Percentiles rank a stretch among this genome's conserved stretches.
These are phyloP conservation scores for Antheraea yamamai DNA, from an alignment of 2,888 invertebrate genomes.

Conservation along the genomic window DNA sequence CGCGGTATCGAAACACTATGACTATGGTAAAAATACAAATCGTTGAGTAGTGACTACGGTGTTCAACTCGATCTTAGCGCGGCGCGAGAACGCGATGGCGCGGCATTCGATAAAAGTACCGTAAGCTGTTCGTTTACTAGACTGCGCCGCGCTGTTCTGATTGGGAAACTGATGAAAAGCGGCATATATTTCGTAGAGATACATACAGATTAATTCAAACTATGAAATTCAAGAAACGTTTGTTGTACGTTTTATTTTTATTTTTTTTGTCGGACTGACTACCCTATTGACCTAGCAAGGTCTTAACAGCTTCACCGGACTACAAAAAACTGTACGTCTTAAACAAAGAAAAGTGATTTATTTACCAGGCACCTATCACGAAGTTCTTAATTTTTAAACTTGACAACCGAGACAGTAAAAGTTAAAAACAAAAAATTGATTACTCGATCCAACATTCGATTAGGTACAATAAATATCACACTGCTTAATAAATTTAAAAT, in stretches of 20 bases:
- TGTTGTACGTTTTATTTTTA: too few species aligned
- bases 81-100: constrained; percentile 14
- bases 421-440: neutral
- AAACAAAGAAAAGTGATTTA: neutral
- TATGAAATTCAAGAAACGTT: too few species aligned
- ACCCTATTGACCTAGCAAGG: too few species aligned
- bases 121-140: constrained; percentile 45
- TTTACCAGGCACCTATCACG: neutral
- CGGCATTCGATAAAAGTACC: constrained; percentile 63
- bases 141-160: constrained; percentile 18
- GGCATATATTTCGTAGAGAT: constrained; percentile 5
- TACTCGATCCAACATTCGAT: neutral
- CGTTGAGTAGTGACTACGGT: constrained; percentile 37
- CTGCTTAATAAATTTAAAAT: neutral
- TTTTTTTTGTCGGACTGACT: too few species aligned
- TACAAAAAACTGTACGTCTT: neutral
- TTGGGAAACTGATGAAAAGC: constrained; percentile 20
- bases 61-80: constrained; percentile 29
- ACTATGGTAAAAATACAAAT: constrained; percentile 26
- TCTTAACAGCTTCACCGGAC: too few species aligned
- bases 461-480: neutral
- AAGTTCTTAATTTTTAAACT: neutral
- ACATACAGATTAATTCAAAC: neutral
- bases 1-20: constrained; percentile 38
- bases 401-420: neutral